Base-by-base conservation (phyloP, 1,140 invertebrate species). In the Drosophila guanche region DNA sequence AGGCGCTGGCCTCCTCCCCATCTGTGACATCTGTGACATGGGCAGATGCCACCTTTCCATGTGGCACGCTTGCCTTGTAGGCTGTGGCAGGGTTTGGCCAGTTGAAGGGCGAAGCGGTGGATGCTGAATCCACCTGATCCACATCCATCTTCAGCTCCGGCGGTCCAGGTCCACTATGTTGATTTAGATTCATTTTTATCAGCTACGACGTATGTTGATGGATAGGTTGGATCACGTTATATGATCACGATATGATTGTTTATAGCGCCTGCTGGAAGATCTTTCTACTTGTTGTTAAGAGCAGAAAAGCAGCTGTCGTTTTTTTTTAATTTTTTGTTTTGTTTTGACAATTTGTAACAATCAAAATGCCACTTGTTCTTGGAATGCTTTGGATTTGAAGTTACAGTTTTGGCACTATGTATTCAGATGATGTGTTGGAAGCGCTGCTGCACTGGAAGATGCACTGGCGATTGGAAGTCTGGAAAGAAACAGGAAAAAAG, bases 81-180 rank as follows among this genome's bases (percentile, higher is more conserved):
- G 23, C n/a, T 27, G 33, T 25, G 47, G 1, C 40, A 14, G n/a
- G 41, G 20, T 22, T 84, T 48, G 67, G 71, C 75, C 83, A 79
- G 23, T 50, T 27, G 16, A 65, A 67, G 16, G 73, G 72, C n/a
- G 59, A 56, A 0, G 61, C 4, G 45, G 27, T 23, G 40, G 71
- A 20, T 33, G 29, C 22, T 14, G 50, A 70, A 25, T 75, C 67
- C 45, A 75, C 71, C 53, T 75, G 71, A 71, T 75, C 71, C 27
- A 58, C n/a, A 37, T 66, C 48, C 45, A 5, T 65, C 22, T 60
- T 60, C 54, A 76, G 77, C 10, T 37, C 33, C 55, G 90, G 90
- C 46, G 90, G 90, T 14, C 90, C 90, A 33, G 90, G 90, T 27
- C 90, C 90, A 78, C 90, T 91, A 50, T 91, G 90, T 74, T 90